Base-by-base conservation (phyloP, 2,797 vertebrate species). In the Sardinella longiceps region DNA sequence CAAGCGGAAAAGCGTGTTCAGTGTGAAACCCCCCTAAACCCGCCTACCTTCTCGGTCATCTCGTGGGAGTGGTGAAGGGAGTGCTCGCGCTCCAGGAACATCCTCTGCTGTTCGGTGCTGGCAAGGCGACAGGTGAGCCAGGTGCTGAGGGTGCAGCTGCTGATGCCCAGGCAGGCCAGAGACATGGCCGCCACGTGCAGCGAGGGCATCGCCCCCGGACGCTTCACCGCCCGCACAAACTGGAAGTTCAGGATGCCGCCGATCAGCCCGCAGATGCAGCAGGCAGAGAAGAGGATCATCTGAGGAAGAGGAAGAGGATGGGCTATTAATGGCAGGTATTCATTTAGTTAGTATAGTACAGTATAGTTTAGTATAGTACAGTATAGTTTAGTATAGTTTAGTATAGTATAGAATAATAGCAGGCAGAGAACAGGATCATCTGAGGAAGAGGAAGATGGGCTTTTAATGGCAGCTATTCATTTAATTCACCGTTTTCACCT, bases 221-320 rank as follows among this genome's bases (percentile, higher is more conserved):
- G 96, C 92, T 97, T 98, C 74, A 94, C 97, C 87, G 98, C 98
- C 50, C 98, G 96, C 81, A 99, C 97, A 92, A 99, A 99, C 94
- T 99, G 98, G 91, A 99, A 97, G 93, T 99, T 99, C 92, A 99
- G 94, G 94, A 99, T 99, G 85, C 98, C 98, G 53, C 97, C 97
- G 14, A 99, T 99, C 89, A 99, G 95, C 87, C 98, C 98, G 50
- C 98, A 99, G 93, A 99, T 99, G 91, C 98, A 99, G 93, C 98
- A 99, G 7, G 98, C 98, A 30, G 98, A 99, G 90, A 99, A 99
- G 83, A 99, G 95, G 92, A 99, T 99, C 98, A 99, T 99, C 98
- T 99, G 92, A 83, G 88, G 80, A 30, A 37, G 25, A 33, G 30
- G 37, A 9, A 5, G 56, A 9, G 2, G 56, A 9, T 25, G n/a